Base-by-base conservation (phyloP, 2,797 vertebrate species). In the Danio kyathit region DNA sequence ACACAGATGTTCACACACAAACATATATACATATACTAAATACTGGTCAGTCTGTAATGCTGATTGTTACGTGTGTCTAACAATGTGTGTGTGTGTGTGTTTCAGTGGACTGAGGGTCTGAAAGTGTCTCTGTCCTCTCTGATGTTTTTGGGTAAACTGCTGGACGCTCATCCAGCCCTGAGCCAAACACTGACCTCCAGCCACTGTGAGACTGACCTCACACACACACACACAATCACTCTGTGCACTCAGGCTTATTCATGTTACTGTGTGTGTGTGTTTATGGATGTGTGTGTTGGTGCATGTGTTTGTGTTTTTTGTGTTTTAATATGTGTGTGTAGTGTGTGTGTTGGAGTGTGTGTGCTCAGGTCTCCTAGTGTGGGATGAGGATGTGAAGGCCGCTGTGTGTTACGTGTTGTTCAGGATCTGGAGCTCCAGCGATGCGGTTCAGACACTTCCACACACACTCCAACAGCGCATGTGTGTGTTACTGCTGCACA, bases 61-160 rank as follows among this genome's bases (percentile, higher is more conserved):
- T 83, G 10, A 85, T 81, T 80, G 10, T 63, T 82, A 66, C 38
- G 16, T n/a, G 3, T 29, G 29, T 29, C 29, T 67, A 9, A 7
- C 14, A 0, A 11, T 70, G 8, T 57, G 8, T 69, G 40, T 14
- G 7, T 7, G 9, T 75, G 17, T 82, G 11, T 65, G 59, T 9
- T 86, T 17, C 88, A 99, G 98, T 90, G 99, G 56, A 92, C 88
- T 82, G 91, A 92, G 86, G 73, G 38, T 7, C 82, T 94, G 90
- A 94, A 90, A 88, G 82, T 74, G 78, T 95, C 92, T 82, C 86
- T 95, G 75, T 92, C 95, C 44, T 92, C 88, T 0, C 92, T 97
- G 81, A 95, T 73, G 73, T 94, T 99, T 86, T 82, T 99, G 88
- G 97, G 97, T 85, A 97, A 94, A 86, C 84, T 99, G 63, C 85